These are phyloP conservation scores for Gambusia yucatana DNA, from an alignment of 2,797 vertebrate species.

Conservation along the genomic window DNA sequence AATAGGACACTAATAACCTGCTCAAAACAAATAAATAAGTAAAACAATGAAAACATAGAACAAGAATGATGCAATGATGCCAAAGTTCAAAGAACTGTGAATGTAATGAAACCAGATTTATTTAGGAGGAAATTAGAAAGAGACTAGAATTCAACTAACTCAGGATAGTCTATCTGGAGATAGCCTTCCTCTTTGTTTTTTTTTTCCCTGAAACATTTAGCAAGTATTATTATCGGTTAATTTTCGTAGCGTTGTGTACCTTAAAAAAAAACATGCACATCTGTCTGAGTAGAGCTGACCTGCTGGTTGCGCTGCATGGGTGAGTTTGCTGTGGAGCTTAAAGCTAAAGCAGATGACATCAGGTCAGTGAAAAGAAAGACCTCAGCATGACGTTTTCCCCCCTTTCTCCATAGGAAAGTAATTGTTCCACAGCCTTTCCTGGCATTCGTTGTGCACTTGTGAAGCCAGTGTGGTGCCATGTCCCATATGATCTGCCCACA, in stretches of 20 bases:
- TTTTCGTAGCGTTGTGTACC: too few relatives aligned
- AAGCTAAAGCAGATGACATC: constrained; percentile 3
- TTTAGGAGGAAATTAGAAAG: too few relatives aligned
- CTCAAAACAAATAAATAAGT: too few relatives aligned
- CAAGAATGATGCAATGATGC: too few relatives aligned
- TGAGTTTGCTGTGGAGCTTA: not conserved
- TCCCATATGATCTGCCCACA: constrained; percentile 40
- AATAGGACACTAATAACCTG: too few relatives aligned
- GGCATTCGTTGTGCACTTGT: constrained; percentile 10
- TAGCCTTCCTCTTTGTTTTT: not conserved
- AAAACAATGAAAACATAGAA: too few relatives aligned
- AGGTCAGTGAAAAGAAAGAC: not conserved
- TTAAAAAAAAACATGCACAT: not conserved
- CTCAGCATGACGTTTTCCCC: not conserved
- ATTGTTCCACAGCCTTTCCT: constrained; percentile 26
- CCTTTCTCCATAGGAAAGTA: constrained; percentile 13
- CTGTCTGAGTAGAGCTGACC: constrained; percentile 1
- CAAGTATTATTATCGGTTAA: not conserved
- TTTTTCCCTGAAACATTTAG: not conserved
- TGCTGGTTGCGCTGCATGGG: not conserved
- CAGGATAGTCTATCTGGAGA: not conserved
- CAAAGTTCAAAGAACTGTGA: too few relatives aligned
- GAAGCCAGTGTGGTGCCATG: constrained; percentile 36
- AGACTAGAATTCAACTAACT: too few relatives aligned
- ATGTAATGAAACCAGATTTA: too few relatives aligned